A percentile compares a stretch with the other conserved stretches of the same genome.
Conservation (phyloP, 2,113 vertebrate species). For the Pipra filicauda region DNA sequence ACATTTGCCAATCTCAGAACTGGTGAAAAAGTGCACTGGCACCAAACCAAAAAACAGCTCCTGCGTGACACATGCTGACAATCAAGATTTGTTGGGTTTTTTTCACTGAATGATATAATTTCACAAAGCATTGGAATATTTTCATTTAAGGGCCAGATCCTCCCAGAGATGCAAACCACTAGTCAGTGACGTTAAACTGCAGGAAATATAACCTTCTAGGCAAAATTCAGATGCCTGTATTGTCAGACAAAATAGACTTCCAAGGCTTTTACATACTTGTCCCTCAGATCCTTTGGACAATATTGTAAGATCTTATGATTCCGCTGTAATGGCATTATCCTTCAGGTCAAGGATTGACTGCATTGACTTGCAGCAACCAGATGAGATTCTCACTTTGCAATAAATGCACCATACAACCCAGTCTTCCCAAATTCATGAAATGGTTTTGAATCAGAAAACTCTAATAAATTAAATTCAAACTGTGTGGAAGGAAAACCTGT, state of each 20-base stretch:
- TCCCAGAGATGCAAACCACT: background rate
- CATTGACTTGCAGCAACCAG: background rate
- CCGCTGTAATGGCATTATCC: background rate
- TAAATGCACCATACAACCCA: background rate
- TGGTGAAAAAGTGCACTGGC: conserved; percentile 8
- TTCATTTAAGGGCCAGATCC: background rate
- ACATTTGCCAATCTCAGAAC: background rate
- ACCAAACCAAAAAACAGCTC: background rate
- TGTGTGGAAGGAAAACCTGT: background rate
- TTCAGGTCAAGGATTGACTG: background rate
- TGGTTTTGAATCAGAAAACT: background rate
- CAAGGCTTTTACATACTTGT: background rate
- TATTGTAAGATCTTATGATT: background rate
- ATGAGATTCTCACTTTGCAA: background rate
- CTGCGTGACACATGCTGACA: background rate
- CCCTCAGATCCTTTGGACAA: background rate
- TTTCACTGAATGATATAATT: background rate
- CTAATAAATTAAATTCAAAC: background rate
- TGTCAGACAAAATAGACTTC: background rate
- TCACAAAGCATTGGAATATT: background rate
- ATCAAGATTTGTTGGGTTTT: background rate
- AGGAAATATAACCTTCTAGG: background rate
- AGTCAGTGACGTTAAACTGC: background rate
- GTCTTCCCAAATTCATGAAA: background rate
- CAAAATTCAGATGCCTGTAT: background rate